A percentile compares a stretch with the other conserved stretches of the same genome.
These are phyloP conservation scores for Lasioglossum calceatum DNA, from an alignment of 2,888 invertebrate species.

Conservation along the genomic window DNA sequence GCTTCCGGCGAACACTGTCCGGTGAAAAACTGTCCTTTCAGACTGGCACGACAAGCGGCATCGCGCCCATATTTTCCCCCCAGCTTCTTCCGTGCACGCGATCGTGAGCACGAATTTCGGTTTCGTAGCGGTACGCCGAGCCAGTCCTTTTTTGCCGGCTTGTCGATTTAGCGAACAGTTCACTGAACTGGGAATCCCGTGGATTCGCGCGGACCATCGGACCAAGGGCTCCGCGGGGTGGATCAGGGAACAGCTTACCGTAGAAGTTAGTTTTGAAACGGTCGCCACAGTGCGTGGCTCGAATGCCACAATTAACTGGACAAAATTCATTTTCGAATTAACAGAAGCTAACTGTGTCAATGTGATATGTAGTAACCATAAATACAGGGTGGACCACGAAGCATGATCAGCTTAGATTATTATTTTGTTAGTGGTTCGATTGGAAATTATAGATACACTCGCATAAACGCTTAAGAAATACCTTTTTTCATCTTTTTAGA, in stretches of 20 bases:
- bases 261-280: background rate
- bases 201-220: background rate
- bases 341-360: too few species aligned
- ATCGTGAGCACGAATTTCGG: constrained; percentile 6
- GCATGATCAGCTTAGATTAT: too few species aligned
- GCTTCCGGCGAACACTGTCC: background rate
- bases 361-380: background rate
- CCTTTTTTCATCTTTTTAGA: too few species aligned
- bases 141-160: constrained; percentile 13
- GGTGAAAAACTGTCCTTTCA: background rate
- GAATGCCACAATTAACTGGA: background rate
- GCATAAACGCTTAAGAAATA: too few species aligned
- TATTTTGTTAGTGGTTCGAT: too few species aligned
- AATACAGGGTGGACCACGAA: too few species aligned
- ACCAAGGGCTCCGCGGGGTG: background rate
- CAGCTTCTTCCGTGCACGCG: background rate
- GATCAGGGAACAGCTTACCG: background rate
- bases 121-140: background rate
- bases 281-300: background rate
- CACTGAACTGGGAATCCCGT: background rate
- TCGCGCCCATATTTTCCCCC: background rate
- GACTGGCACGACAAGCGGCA: background rate
- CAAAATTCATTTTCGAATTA: background rate
- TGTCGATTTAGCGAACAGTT: constrained; percentile 18
- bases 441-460: too few species aligned